Evolutionary conservation across 2,888 invertebrate species (phyloP).

Genomic region (Pollenia labialis): DNA sequence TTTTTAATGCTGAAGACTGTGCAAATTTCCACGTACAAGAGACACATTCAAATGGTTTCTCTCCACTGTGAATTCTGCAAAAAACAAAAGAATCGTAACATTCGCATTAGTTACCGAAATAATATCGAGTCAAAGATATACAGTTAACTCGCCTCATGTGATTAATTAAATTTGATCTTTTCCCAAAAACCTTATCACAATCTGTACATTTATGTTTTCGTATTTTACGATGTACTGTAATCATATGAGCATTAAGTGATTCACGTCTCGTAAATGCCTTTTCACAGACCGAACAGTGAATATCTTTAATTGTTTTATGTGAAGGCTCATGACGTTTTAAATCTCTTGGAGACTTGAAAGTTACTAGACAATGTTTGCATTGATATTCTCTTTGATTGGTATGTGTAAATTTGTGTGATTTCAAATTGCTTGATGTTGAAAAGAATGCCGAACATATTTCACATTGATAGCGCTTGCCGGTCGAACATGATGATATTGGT

Average conservation of each 20-base stretch:
- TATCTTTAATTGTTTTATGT: constrained; percentile 75
- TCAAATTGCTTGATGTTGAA: constrained; percentile 78
- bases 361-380: constrained; percentile 74
- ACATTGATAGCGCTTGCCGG: constrained; percentile 77
- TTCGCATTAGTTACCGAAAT: not conserved
- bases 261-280: constrained; percentile 77
- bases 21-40: constrained; percentile 77
- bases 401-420: constrained; percentile 77
- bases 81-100: constrained; percentile 6
- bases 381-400: constrained; percentile 74
- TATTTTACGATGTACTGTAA: constrained; percentile 76
- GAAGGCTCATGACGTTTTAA: constrained; percentile 76
- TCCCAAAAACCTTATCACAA: constrained; percentile 77
- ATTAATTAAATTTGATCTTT: constrained; percentile 77
- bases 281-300: constrained; percentile 76
- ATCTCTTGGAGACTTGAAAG: constrained; percentile 77
- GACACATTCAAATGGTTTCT: constrained; percentile 77
- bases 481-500: constrained; percentile 13
- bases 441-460: constrained; percentile 78
- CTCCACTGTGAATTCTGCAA: constrained; percentile 77
- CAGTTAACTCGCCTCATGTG: constrained; percentile 75
- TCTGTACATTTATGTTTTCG: constrained; percentile 77
- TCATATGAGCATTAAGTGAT: constrained; percentile 76
- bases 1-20: constrained; percentile 77
- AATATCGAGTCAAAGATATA: not conserved